A percentile compares a stretch with the other conserved stretches of the same genome.
These are phyloP conservation scores for Dinothrombium tinctorium DNA, from an alignment of 1,140 invertebrate genomes.

Conservation along the genomic window DNA sequence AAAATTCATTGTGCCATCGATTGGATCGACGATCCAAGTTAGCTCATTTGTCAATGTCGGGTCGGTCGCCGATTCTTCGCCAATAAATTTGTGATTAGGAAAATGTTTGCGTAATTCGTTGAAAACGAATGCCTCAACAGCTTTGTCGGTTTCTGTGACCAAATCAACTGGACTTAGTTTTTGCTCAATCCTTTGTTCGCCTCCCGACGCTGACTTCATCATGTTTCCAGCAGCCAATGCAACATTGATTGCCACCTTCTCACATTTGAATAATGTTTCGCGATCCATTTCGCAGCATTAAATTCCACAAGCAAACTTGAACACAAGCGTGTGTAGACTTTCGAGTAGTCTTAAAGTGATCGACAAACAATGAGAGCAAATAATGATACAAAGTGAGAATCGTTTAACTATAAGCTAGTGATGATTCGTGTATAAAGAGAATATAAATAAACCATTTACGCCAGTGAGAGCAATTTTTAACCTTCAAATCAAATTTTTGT, in stretches of 20 bases:
- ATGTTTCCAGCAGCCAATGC: constrained; percentile 32
- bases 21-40: constrained; percentile 92
- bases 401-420: too few relatives aligned
- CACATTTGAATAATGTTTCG: constrained; percentile 26
- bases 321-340: too few relatives aligned
- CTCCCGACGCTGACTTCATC: constrained; percentile 36
- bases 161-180: constrained; percentile 67
- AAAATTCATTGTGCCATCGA: constrained; percentile 35
- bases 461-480: too few relatives aligned
- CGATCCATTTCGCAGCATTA: too few relatives aligned
- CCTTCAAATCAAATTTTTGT: too few relatives aligned
- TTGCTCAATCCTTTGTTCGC: constrained; percentile 38
- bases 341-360: too few relatives aligned
- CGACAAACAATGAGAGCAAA: too few relatives aligned
- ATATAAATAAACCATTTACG: too few relatives aligned
- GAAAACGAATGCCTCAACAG: constrained; percentile 68
- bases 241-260: constrained; percentile 28
- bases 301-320: too few relatives aligned
- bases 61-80: constrained; percentile 73
- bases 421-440: too few relatives aligned
- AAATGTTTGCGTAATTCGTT: constrained; percentile 43
- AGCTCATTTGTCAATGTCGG: constrained; percentile 51
- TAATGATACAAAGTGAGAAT: too few relatives aligned
- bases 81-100: constrained; percentile 81
- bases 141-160: constrained; percentile 84